Evolutionary conservation across 1,140 invertebrate genomes (phyloP).

Genomic region (Brachionus rubens): DNA sequence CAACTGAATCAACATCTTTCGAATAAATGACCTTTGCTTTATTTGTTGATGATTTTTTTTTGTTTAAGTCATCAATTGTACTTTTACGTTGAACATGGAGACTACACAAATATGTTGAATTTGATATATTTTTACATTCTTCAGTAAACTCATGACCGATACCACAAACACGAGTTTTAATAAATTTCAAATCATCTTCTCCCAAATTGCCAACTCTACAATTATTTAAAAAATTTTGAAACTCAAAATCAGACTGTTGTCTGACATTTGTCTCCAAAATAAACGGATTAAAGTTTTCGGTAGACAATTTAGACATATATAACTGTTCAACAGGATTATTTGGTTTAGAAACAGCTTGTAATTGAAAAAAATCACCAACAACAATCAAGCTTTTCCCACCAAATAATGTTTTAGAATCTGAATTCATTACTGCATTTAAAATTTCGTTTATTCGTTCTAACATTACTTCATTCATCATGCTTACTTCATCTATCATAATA

Average conservation of each 20-base stretch:
- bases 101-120: no score
- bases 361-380: neutral
- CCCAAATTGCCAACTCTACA: neutral
- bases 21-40: no score
- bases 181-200: neutral
- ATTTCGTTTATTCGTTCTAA: neutral
- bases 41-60: no score
- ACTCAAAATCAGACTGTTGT: neutral
- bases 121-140: no score
- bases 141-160: no score
- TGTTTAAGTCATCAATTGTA: no score
- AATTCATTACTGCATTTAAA: neutral
- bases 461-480: neutral
- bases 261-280: neutral
- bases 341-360: neutral
- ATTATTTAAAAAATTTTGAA: constrained; percentile 23
- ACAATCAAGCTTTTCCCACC: neutral
- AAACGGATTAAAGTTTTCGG: neutral
- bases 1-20: no score
- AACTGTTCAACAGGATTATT: neutral
- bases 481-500: neutral
- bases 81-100: no score
- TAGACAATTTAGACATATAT: neutral
- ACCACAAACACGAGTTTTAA: neutral
- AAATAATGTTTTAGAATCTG: neutral